Evolutionary conservation across 2,113 vertebrate genomes (phyloP).

Genomic region (Python bivittatus): DNA sequence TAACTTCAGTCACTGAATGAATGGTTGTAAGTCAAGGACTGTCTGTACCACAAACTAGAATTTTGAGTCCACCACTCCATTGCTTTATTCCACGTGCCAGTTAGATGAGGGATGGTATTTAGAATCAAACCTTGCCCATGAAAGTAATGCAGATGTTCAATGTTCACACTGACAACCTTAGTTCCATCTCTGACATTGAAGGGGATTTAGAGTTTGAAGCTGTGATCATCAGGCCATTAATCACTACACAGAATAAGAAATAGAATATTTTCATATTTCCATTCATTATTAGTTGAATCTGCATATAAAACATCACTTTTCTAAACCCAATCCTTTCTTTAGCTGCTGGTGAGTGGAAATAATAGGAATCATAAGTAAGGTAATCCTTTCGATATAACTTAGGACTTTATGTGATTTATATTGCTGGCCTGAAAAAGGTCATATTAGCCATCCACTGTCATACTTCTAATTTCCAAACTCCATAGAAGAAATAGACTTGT

Average conservation of each 20-base stretch:
- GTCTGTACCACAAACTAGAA: neutral
- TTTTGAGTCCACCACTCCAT: neutral
- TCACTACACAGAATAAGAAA: neutral
- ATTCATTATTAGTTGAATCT: neutral
- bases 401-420: neutral
- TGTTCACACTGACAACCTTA: neutral
- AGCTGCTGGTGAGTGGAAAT: neutral
- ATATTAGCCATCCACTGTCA: neutral
- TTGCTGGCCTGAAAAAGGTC: neutral
- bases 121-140: neutral
- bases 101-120: neutral
- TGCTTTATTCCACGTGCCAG: neutral
- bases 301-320: neutral
- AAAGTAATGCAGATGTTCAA: neutral
- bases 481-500: conserved; percentile 1
- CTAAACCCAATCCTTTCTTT: neutral
- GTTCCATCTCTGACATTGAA: neutral
- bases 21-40: too few relatives aligned
- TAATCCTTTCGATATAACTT: neutral
- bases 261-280: neutral
- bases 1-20: too few relatives aligned
- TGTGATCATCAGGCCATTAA: neutral
- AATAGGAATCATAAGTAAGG: neutral
- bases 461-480: conserved; percentile 1
- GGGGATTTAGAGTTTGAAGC: neutral